phyloP scores from a whole-genome alignment of 2,113 vertebrate species.

The Rhizomys pruinosus region DNA sequence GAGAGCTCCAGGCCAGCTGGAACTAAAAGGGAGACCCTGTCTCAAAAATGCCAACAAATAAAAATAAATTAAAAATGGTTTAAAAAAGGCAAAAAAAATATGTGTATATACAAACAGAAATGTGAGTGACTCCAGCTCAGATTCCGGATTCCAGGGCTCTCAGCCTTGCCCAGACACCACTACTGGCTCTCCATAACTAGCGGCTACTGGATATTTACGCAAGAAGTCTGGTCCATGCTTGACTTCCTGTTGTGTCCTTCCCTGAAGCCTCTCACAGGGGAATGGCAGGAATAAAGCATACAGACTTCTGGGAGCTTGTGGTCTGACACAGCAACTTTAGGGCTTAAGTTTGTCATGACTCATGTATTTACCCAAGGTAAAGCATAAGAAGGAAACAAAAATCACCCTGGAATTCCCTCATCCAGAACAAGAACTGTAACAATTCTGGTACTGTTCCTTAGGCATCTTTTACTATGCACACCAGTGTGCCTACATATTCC shows the following conservation, averaged over 20 bases:
- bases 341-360: background rate
- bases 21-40: background rate
- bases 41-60: background rate
- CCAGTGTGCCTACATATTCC: background rate
- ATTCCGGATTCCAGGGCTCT: background rate
- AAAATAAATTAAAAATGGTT: too few relatives aligned
- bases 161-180: background rate
- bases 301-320: background rate
- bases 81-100: background rate
- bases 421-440: background rate
- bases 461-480: background rate
- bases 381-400: slow-evolving; percentile 42
- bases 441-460: slow-evolving; percentile 3
- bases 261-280: background rate
- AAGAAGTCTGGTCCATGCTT: slow-evolving; percentile 21
- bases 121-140: background rate
- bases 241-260: slow-evolving; percentile 33
- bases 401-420: background rate
- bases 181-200: background rate
- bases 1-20: background rate
- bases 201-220: background rate
- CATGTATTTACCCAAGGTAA: slow-evolving; percentile 24
- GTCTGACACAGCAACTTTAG: background rate
- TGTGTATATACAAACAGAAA: background rate
- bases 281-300: background rate